A percentile compares a stretch with the other conserved stretches of the same genome.
phyloP scores from a whole-genome alignment of 2,888 invertebrate species.

The Leucozona laternaria region DNA sequence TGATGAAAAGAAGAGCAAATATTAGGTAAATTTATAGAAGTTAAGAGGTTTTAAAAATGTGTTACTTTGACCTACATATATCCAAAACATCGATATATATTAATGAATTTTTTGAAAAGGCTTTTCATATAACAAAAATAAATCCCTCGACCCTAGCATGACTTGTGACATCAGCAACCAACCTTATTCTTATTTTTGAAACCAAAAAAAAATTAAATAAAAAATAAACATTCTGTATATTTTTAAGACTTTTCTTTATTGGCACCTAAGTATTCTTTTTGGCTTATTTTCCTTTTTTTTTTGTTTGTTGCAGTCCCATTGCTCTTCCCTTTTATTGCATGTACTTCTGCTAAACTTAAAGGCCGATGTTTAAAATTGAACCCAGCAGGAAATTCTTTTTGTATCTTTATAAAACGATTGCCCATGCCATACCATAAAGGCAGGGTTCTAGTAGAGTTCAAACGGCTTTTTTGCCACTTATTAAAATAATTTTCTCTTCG shows the following conservation, averaged over 20 bases:
- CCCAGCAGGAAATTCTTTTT: conserved; percentile 39
- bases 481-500: conserved; percentile 21
- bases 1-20: too few relatives aligned
- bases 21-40: too few relatives aligned
- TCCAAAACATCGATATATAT: too few relatives aligned
- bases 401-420: conserved; percentile 41
- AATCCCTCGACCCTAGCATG: neutral
- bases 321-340: conserved; percentile 2
- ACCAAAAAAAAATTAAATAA: neutral
- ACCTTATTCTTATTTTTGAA: neutral
- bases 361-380: conserved; percentile 43
- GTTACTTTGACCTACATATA: too few relatives aligned
- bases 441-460: neutral
- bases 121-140: too few relatives aligned
- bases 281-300: neutral
- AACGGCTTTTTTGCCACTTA: conserved; percentile 27
- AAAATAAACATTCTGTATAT: neutral
- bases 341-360: conserved; percentile 42
- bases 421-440: conserved; percentile 45
- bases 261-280: neutral
- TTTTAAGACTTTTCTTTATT: neutral
- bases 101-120: too few relatives aligned
- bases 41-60: too few relatives aligned
- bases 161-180: neutral
- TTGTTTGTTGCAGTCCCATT: neutral